Conservation (phyloP, 2,113 vertebrate species). For the Mormyrus lacerda region DNA sequence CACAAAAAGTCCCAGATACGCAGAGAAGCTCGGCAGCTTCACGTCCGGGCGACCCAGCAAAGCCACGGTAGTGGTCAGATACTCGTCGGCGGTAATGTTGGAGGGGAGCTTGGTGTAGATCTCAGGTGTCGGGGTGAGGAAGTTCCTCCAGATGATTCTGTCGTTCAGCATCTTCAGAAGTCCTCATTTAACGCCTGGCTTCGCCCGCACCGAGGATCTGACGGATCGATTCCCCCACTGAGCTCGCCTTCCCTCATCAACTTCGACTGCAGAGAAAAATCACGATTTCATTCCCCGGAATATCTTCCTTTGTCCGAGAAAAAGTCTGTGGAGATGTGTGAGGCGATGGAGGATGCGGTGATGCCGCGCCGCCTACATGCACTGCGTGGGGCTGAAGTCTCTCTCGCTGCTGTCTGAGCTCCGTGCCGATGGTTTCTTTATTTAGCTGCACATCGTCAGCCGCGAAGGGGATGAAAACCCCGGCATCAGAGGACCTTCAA, state of each 20-base stretch:
- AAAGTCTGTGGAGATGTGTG: neutral
- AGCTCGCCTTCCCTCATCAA: neutral
- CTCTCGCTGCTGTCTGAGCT: neutral
- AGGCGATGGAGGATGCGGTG: neutral
- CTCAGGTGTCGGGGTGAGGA: conserved; percentile 29
- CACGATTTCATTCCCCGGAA: neutral
- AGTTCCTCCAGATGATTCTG: conserved; percentile 39
- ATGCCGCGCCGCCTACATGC: neutral
- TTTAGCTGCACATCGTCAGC: neutral
- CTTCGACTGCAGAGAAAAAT: neutral
- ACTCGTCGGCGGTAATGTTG: conserved; percentile 23
- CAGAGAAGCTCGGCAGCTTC: conserved; percentile 36
- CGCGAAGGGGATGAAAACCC: neutral
- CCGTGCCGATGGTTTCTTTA: neutral
- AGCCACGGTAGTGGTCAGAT: conserved; percentile 28
- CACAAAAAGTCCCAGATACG: conserved; percentile 41
- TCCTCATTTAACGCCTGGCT: neutral
- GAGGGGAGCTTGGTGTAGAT: neutral
- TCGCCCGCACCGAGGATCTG: neutral
- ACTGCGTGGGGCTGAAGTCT: neutral
- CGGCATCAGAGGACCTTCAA: neutral
- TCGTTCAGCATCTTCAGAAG: conserved; percentile 24
- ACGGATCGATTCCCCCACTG: neutral
- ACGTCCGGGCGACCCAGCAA: conserved; percentile 26
- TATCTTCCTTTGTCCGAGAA: neutral